phyloP scores from a whole-genome alignment of 2,113 vertebrate species.

The Petroica traversi region DNA sequence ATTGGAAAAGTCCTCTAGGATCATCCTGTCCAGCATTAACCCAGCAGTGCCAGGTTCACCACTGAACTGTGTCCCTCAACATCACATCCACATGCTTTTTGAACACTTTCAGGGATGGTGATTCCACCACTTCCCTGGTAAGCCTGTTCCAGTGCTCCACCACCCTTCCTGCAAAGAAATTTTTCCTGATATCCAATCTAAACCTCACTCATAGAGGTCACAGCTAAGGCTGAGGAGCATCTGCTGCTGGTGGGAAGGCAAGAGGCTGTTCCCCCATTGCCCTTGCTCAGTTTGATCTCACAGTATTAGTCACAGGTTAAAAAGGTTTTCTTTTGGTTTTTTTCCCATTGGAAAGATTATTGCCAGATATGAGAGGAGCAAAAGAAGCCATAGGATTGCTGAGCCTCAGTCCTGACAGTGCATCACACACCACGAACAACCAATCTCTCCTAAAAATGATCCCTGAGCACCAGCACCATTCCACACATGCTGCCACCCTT shows the following conservation, averaged over 20 bases:
- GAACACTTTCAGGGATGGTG: background rate
- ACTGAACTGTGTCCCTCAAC: background rate
- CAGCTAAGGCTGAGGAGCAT: background rate
- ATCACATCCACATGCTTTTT: background rate
- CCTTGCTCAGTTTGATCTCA: background rate
- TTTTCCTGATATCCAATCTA: background rate
- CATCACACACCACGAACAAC: background rate
- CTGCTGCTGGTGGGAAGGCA: background rate
- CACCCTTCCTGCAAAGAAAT: background rate
- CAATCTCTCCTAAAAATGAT: background rate
- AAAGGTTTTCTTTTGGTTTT: rapidly evolving
- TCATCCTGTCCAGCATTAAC: background rate
- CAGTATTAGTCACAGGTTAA: background rate
- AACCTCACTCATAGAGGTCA: background rate
- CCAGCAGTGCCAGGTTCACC: background rate
- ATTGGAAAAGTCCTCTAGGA: background rate
- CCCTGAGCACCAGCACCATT: background rate
- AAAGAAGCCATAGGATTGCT: background rate
- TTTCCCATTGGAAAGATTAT: background rate
- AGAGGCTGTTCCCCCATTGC: background rate
- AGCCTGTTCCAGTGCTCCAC: background rate
- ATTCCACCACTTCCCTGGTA: background rate
- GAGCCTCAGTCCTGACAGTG: background rate
- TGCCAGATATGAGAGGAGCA: background rate
- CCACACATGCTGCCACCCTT: background rate